Base-by-base conservation (phyloP, 2,888 invertebrate genomes). In the Cantharis nigra region DNA sequence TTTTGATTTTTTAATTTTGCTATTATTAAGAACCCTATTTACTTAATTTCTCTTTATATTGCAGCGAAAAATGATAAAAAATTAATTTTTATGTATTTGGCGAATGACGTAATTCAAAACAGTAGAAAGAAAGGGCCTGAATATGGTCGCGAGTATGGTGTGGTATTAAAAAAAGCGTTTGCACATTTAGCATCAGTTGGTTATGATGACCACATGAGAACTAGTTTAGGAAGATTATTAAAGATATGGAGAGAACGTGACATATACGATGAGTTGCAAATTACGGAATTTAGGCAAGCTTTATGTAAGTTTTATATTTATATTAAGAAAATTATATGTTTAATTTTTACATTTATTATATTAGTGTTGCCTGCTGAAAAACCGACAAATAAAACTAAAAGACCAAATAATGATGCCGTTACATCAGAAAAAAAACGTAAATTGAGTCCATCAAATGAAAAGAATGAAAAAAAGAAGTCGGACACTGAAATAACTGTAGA, bases 91-190 rank as follows among this genome's bases (percentile, higher is more conserved):
- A 96, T 99, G 94, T 99, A 99, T 89, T 91, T 99, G 84, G 98
- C 99, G 33, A 99, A 99, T 91, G 99, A 99, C 91, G 98, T 99
- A 30, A 98, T 99, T 84, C 99, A 99, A 88, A 99, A 99, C 86
- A 97, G 98, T 87, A 96, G 97, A 88, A 99, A 98, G 88, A 98
- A 98, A 88, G 98, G 98, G 0, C 97, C 98, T 0, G 98, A 99
- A 88, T 99, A 94, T 89, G 96, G 96, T 0, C 94, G 94, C 86
- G 97, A 96, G 86, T 99, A 96, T 89, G 95, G 93, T 9, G 90
- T 91, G 75, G 93, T 95, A 10, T 88, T 98, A 71, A 92, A 92
- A 72, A 96, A 95, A 85, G 95, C 96, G 0, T 97, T 97, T 85
- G 93, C 94, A 80, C 94, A 96, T 83, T 95, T 98, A 91, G 94